Evolutionary conservation across 2,113 vertebrate genomes (phyloP).

Genomic region (Megalops atlanticus): DNA sequence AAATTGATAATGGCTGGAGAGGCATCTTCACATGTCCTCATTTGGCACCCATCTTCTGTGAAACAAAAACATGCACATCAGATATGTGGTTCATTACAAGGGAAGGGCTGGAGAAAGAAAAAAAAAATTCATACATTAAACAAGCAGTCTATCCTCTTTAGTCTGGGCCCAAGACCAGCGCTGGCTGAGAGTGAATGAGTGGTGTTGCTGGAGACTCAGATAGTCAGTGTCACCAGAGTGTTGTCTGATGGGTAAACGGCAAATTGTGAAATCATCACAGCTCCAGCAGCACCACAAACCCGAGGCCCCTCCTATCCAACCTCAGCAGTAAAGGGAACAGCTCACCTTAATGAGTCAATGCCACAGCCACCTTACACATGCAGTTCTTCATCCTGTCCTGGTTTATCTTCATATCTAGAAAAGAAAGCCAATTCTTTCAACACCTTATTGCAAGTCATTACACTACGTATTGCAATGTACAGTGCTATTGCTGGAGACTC

Average conservation of each 20-base stretch:
- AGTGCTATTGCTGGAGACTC: constrained; percentile 44
- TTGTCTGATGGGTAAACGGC: constrained; percentile 48
- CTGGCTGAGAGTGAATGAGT: too few relatives aligned
- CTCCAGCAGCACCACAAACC: background rate
- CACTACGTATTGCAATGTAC: background rate
- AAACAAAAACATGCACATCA: background rate
- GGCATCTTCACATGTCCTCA: background rate
- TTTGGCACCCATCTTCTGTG: background rate
- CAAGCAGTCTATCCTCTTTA: background rate
- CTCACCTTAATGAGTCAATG: background rate
- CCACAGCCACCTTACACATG: background rate
- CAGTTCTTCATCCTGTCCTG: background rate
- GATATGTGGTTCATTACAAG: background rate
- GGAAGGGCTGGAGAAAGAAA: too few relatives aligned
- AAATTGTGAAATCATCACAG: constrained; percentile 20
- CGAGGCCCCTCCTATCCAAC: background rate
- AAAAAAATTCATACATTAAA: background rate
- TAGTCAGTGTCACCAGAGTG: constrained; percentile 26
- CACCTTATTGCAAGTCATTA: background rate
- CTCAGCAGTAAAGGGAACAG: background rate
- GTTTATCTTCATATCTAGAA: background rate
- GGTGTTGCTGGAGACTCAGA: constrained; percentile 31
- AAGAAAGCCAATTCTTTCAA: background rate
- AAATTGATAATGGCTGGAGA: too few relatives aligned
- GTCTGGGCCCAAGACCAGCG: background rate